Base-by-base conservation (phyloP, 2,113 vertebrate species). In the Nestor notabilis region DNA sequence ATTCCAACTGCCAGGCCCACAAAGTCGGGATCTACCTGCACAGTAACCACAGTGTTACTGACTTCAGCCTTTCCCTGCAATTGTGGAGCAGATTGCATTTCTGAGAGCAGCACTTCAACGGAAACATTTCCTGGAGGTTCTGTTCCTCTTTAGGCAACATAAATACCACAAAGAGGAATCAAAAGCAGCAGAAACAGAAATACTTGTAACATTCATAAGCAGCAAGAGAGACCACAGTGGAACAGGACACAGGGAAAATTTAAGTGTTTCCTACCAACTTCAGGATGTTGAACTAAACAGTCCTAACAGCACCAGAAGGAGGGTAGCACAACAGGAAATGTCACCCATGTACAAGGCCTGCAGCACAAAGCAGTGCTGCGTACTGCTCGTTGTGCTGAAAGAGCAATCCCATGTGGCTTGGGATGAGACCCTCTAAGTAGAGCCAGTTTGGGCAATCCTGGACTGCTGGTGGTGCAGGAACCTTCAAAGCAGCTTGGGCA, bases 121-220 rank as follows among this genome's bases (percentile, higher is more conserved):
- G 58, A 81, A 75, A 24, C 50, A 6, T 60, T 96, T 97, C 93
- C 92, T 93, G 94, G 47, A 64, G 69, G 29, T 90, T 68, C 70
- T 78, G 37, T 94, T 96, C 83, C 78, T 46, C 61, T 89, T 93
- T 75, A 90, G 88, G 53, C 72, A 68, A 69, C 61, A 65, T 50
- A 63, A 95, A 85, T 2, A 68, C 43, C 70, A 58, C 64, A 96
- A 96, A 95, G 78, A 89, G 94, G 96, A 97, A 95, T 95, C 81
- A 91, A 78, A 96, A 94, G 58, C 76, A 76, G 78, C 24, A 64
- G 61, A 41, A 75, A 33, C 35, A 96, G 84, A 83, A 96, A 87
- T 33, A 68, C 33, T 53, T 49, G 12, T 37, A 93, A 80, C 7
- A 2, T 87, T 77, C 10, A 7, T 17, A 53, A 66, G 55, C 65